Evolutionary conservation across 2,797 vertebrate genomes (phyloP).

Genomic region (Bufotes viridis): DNA sequence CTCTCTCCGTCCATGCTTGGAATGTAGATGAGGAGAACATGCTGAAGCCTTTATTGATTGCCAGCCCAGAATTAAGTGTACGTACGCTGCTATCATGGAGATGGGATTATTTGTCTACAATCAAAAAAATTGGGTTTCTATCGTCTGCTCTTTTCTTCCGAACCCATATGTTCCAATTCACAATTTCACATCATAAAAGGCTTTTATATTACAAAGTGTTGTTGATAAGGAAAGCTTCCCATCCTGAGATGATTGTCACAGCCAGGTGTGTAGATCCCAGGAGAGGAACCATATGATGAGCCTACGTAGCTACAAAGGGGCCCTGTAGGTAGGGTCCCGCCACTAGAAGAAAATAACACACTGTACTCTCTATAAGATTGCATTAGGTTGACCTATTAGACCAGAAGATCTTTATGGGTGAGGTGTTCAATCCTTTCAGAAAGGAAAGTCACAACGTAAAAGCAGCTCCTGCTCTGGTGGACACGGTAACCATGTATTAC

Average conservation of each 20-base stretch:
- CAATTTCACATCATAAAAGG: not conserved
- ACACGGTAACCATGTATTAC: not conserved
- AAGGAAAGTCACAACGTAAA: too few species aligned
- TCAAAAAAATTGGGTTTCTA: conserved; percentile 1
- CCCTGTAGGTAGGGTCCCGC: too few species aligned
- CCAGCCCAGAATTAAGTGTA: conserved; percentile 37
- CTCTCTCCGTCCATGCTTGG: conserved; percentile 27
- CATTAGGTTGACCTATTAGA: too few species aligned
- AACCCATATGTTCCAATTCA: not conserved
- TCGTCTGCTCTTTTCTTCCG: conserved; percentile 11
- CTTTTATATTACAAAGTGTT: not conserved
- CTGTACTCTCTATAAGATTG: not conserved
- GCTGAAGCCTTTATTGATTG: conserved; percentile 45
- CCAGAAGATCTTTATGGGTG: too few species aligned
- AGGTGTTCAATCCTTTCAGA: not conserved
- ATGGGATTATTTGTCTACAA: not conserved
- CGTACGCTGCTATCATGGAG: not conserved
- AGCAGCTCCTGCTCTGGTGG: not conserved
- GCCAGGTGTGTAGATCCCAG: not conserved
- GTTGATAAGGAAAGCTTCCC: not conserved
- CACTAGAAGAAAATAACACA: not conserved
- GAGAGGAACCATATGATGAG: not conserved
- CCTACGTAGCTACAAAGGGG: not conserved
- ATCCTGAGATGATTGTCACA: not conserved
- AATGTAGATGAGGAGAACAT: conserved; percentile 44